These are phyloP conservation scores for Glyptemys insculpta DNA, from an alignment of 2,797 vertebrate genomes.

Conservation along the genomic window DNA sequence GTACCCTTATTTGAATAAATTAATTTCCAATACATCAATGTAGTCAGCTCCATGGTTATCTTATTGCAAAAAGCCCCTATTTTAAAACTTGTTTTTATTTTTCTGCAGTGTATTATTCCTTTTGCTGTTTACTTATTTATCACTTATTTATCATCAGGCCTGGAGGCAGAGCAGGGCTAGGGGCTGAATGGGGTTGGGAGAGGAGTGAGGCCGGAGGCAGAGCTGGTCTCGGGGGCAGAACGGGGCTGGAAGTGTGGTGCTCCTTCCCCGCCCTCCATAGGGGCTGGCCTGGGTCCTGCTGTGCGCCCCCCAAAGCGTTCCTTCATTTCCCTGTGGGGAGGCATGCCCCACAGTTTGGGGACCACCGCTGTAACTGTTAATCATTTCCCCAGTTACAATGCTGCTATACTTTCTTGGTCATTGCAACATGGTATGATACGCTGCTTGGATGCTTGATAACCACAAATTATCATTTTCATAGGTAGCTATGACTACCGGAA, in stretches of 20 bases:
- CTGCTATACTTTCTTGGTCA: neutral
- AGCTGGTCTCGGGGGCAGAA: too few species aligned
- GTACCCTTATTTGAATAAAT: neutral
- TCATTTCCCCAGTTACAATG: neutral
- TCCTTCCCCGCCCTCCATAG: too few species aligned
- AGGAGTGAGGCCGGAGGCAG: too few species aligned
- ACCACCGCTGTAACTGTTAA: neutral
- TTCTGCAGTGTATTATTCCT: neutral
- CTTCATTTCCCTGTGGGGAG: too few species aligned
- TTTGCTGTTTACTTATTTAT: neutral
- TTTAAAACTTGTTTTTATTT: neutral
- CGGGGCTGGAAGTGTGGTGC: too few species aligned
- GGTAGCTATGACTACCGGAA: neutral
- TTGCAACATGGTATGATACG: rapidly evolving
- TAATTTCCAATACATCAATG: neutral
- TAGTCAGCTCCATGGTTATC: neutral
- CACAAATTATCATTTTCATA: neutral
- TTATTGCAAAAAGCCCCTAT: neutral
- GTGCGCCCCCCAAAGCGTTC: too few species aligned
- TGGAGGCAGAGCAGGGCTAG: too few species aligned
- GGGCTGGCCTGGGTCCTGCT: too few species aligned
- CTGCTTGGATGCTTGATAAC: neutral
- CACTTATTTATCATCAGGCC: too few species aligned
- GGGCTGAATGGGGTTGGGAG: too few species aligned
- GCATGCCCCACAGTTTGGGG: too few species aligned